Evolutionary conservation across 2,113 vertebrate genomes (phyloP), one percentile per base, ranked within the genome.

Genomic region (Danionella cerebrum): DNA sequence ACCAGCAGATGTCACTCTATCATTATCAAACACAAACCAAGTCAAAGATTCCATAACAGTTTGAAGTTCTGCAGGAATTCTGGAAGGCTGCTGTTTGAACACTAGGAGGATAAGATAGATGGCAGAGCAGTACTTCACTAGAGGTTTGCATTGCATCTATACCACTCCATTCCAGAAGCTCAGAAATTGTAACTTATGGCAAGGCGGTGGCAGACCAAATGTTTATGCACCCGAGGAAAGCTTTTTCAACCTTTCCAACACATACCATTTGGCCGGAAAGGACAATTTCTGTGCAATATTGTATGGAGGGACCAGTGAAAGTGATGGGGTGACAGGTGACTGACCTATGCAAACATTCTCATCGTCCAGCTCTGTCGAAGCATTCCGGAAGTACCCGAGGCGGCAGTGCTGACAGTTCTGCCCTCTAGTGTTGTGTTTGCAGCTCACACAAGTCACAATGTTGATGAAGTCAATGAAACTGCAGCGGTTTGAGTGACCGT

Each of bases 391-490:
- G 87, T 91, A 97, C 72, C 95, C 94, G 1, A 93, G 90, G 10
- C 94, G 92, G 65, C 95, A 98, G 80, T 86, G 89, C 85, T 98
- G 93, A 74, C 95, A 98, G 81, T 92, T 93, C 80, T 94, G 91
- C 10, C 95, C 95, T 4, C 95, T 72, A 0, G 95, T 98, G 88
- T 97, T 97, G 90, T 98, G 93, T 67, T 98, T 97, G 76, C 95
- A 98, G 90, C 95, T 98, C 69, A 98, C 93, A 0, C 95, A 98
- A 18, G 94, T 97, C 81, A 98, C 90, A 75, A 96, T 89, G 54
- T 98, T 93, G 47, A 98, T 86, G 78, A 95, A 96, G 76, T 98
- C 95, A 3, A 98, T 98, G 85, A 90, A 98, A 84, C 95, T 98
- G 89, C 95, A 96, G 80, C 95, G 94, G 79, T 94, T 96, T 71